These are phyloP conservation scores for Perccottus glenii DNA, from an alignment of 2,113 vertebrate genomes.

Conservation along the genomic window DNA sequence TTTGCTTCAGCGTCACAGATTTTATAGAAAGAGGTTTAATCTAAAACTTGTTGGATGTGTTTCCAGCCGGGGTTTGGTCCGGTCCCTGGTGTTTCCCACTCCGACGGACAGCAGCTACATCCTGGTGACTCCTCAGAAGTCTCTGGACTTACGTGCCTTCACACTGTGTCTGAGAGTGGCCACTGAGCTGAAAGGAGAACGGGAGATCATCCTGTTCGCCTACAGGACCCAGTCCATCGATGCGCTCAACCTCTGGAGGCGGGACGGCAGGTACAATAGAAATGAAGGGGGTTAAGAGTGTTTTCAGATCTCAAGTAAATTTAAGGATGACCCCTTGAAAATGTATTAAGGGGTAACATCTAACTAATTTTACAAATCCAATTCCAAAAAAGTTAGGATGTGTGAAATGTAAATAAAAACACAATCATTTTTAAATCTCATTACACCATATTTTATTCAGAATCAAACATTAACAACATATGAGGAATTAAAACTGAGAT, in stretches of 20 bases:
- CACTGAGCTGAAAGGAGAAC: not conserved
- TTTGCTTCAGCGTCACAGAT: not conserved
- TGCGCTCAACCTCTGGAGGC: conserved; percentile 54
- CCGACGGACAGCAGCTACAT: not conserved
- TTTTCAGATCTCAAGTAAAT: no score
- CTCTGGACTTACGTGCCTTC: conserved; percentile 3
- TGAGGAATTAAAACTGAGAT: no score
- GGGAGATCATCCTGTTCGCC: conserved; percentile 53
- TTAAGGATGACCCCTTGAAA: no score
- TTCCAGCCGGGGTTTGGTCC: not conserved
- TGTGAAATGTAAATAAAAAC: no score
- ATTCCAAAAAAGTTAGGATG: no score
- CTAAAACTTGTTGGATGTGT: not conserved
- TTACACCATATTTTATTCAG: no score
- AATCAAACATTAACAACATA: no score
- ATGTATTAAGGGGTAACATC: no score
- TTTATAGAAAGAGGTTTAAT: not conserved
- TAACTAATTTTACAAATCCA: no score
- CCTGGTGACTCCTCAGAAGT: conserved; percentile 22
- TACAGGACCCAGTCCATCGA: fast-evolving
- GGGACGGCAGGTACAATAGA: conserved; percentile 51
- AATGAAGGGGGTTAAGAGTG: no score
- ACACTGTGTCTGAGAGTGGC: conserved; percentile 53
- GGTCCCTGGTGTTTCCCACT: conserved; percentile 6
- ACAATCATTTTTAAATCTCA: no score